Evolutionary conservation across 1,140 invertebrate genomes (phyloP).

Genomic region (Galendromus occidentalis): DNA sequence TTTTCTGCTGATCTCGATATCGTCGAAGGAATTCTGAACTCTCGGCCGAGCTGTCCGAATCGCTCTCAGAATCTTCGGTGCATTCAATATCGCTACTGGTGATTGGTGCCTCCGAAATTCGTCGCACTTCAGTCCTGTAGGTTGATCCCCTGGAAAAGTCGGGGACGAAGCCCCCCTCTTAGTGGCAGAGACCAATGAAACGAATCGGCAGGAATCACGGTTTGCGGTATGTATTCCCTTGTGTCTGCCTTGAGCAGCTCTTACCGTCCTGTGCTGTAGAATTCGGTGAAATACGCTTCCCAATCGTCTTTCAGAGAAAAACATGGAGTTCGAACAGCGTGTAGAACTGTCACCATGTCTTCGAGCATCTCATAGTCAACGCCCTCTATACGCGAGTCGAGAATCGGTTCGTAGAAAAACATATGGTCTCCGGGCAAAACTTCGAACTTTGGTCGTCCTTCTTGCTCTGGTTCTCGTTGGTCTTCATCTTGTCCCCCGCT

Average conservation of each 20-base stretch:
- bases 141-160: no score
- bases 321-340: background rate
- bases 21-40: background rate
- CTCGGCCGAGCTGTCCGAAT: background rate
- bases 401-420: constrained; percentile 1
- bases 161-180: no score
- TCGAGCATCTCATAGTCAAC: constrained; percentile 2
- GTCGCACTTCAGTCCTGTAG: no score
- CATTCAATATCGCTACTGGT: background rate
- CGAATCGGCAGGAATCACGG: no score
- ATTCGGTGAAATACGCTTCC: background rate
- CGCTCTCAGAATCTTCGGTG: background rate
- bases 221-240: no score
- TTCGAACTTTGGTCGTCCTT: background rate
- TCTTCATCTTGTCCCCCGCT: background rate
- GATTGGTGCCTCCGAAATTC: no score
- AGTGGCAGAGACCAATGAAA: no score
- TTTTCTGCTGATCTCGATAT: background rate
- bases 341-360: background rate
- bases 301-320: background rate
- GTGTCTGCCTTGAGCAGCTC: no score
- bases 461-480: background rate
- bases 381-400: background rate
- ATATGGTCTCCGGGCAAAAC: background rate
- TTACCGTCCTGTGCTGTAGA: background rate